Percentiles rank a stretch among this genome's conserved stretches.
phyloP scores from a whole-genome alignment of 2,113 vertebrate species.

The Bos taurus region ARS-UCD2.0 NC_037344.1:44953001-44953500 shows the following conservation, averaged over 20 bases:
- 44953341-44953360: background rate
- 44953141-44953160: background rate
- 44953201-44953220: background rate
- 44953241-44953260: background rate
- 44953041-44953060: background rate
- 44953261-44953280: background rate
- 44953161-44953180: fast-evolving
- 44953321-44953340: background rate
- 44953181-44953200: background rate
- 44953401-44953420: background rate
- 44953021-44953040: background rate
- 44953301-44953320: background rate
- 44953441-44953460: background rate
- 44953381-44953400: background rate
- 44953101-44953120: background rate
- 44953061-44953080: background rate
- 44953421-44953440: background rate
- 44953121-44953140: background rate
- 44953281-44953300: background rate
- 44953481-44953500: background rate
- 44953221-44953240: background rate
- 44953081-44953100: background rate
- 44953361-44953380: background rate
- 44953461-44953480: background rate
- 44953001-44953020: background rate